phyloP scores from a whole-genome alignment of 2,113 vertebrate species.

The Lepisosteus oculatus region DNA sequence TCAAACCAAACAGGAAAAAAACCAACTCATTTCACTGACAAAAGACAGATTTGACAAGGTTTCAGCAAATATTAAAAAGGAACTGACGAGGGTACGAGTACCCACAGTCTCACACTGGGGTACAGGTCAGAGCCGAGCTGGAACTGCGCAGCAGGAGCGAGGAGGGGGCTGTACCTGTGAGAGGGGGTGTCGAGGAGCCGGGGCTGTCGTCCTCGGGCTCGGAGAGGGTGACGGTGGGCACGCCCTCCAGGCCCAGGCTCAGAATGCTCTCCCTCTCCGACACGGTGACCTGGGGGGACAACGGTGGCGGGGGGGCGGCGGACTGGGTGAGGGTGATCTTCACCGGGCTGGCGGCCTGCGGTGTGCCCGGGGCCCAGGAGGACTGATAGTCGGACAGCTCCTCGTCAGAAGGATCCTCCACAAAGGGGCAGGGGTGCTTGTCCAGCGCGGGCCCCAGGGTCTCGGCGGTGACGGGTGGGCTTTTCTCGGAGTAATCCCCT shows the following conservation, averaged over 20 bases:
- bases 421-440: slow-evolving; percentile 68
- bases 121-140: too few relatives aligned
- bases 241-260: slow-evolving; percentile 80
- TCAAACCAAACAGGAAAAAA: too few relatives aligned
- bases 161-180: slow-evolving; percentile 67
- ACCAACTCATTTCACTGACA: too few relatives aligned
- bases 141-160: too few relatives aligned
- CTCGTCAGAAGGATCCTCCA: slow-evolving; percentile 75
- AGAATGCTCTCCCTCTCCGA: slow-evolving; percentile 67
- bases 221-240: slow-evolving; percentile 87
- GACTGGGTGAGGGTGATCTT: slow-evolving; percentile 82
- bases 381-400: slow-evolving; percentile 70
- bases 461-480: slow-evolving; percentile 33
- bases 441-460: slow-evolving; percentile 45
- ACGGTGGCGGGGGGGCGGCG: slow-evolving; percentile 50
- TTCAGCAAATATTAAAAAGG: too few relatives aligned
- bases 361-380: slow-evolving; percentile 60
- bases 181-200: slow-evolving; percentile 80
- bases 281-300: slow-evolving; percentile 39
- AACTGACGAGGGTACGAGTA: too few relatives aligned
- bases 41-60: too few relatives aligned
- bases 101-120: too few relatives aligned
- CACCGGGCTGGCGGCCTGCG: slow-evolving; percentile 66
- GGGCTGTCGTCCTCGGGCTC: slow-evolving; percentile 96
- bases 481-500: slow-evolving; percentile 57